A percentile compares a stretch with the other conserved stretches of the same genome.
phyloP scores from a whole-genome alignment of 2,797 vertebrate genomes.

The Myotis pilosus region DNA sequence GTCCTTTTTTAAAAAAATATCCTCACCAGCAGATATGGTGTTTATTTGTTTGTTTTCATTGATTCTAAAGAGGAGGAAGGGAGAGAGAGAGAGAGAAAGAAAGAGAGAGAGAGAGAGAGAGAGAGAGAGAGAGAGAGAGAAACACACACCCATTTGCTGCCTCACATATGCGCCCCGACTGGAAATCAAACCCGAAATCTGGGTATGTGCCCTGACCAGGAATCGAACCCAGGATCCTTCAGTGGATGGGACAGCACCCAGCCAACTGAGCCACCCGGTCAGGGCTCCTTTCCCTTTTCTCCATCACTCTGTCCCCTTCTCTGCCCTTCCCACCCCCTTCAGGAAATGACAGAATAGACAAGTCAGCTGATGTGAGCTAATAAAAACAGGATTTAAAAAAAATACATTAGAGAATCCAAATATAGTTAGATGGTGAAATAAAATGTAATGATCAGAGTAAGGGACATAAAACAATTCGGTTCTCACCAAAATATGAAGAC shows the following conservation, averaged over 20 bases:
- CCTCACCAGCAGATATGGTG: too few species aligned
- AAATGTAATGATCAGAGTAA: neutral
- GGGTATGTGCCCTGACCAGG: neutral
- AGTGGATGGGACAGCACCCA: neutral
- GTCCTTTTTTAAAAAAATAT: too few species aligned
- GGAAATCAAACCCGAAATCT: neutral
- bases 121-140: too few species aligned
- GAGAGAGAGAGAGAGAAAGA: too few species aligned
- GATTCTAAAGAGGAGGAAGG: too few species aligned
- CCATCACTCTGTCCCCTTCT: neutral
- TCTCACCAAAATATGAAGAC: neutral
- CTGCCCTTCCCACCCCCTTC: neutral
- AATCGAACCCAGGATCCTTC: neutral
- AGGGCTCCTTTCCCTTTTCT: neutral
- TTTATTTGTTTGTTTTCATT: too few species aligned
- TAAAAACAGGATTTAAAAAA: neutral
- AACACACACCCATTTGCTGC: neutral
- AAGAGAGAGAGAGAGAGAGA: too few species aligned
- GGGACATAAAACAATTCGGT: neutral
- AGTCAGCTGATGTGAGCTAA: neutral
- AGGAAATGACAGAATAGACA: neutral
- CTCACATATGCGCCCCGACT: neutral
- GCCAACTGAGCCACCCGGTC: neutral
- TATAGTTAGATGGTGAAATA: neutral
- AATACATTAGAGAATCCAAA: neutral